Evolutionary conservation across 2,113 vertebrate species (phyloP), one percentile per base, ranked within the genome.

Genomic region (Hirundichthys speculiger): DNA sequence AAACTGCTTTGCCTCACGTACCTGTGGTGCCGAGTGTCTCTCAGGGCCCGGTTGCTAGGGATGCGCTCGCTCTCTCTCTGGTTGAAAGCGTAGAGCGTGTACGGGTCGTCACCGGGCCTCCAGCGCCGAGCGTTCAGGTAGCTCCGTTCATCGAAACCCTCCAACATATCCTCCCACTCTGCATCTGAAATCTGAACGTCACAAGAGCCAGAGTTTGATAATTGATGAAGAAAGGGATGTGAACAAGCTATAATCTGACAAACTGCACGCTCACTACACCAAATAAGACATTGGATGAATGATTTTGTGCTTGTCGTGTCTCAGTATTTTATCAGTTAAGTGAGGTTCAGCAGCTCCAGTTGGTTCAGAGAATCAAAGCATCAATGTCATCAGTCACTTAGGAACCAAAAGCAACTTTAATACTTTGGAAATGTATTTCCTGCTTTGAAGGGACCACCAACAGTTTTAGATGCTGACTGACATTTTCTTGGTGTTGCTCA

Each of bases 31-130:
- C 97, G 91, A 0, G 96, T 98, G 91, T 99, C 97, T 0, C 91
- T 91, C 68, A 98, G 91, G 0, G 93, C 96, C 0, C 97, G 93
- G 80, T 96, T 95, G 88, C 97, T 99, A 85, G 97, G 90, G 65
- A 95, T 95, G 75, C 97, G 91, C 69, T 98, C 97, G 0, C 97
- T 98, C 88, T 98, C 97, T 19, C 97, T 88, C 88, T 98, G 97
- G 92, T 98, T 99, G 91, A 99, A 99, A 86, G 97, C 97, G 10
- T 97, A 95, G 53, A 95, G 93, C 41, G 94, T 95, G 91, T 99
- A 99, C 0, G 97, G 97, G 51, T 99, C 96, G 5, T 98, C 95
- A 0, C 97, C 97, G 0, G 94, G 91, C 14, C 92, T 95, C 97
- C 97, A 99, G 84, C 93, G 93, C 20, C 94, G 94, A 42, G 89